Conservation (phyloP, 2,797 vertebrate species). For the Esox lucius region DNA sequence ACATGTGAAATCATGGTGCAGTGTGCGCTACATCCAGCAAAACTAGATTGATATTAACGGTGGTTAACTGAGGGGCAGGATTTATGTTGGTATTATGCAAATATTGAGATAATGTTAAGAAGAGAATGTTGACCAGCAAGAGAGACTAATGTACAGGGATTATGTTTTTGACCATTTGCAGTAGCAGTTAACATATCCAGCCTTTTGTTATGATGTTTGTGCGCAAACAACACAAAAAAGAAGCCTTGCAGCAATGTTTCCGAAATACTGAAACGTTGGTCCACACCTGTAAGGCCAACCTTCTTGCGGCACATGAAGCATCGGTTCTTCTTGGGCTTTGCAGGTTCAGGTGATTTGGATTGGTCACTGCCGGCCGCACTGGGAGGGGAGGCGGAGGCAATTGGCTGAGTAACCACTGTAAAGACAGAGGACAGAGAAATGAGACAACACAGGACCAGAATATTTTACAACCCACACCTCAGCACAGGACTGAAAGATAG, state of each 20-base stretch:
- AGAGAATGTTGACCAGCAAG: too few species aligned
- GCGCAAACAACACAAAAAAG: too few species aligned
- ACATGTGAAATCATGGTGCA: too few species aligned
- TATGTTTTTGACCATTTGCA: too few species aligned
- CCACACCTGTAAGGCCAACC: slow-evolving; percentile 84
- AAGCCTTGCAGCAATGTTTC: neutral
- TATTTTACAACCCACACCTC: neutral
- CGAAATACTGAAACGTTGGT: accelerated
- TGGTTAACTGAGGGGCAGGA: too few species aligned
- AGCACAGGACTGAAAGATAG: neutral
- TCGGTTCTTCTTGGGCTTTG: slow-evolving; percentile 82
- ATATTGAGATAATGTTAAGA: too few species aligned
- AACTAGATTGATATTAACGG: too few species aligned
- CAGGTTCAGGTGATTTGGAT: slow-evolving; percentile 63
- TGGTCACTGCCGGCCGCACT: slow-evolving; percentile 62
- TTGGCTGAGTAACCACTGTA: slow-evolving; percentile 70
- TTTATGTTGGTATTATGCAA: too few species aligned
- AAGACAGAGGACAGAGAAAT: slow-evolving; percentile 5
- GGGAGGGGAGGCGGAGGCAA: slow-evolving; percentile 44
- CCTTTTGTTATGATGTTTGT: too few species aligned
- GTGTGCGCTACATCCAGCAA: too few species aligned
- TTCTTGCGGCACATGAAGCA: slow-evolving; percentile 89
- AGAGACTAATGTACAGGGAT: too few species aligned
- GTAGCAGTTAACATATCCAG: too few species aligned
- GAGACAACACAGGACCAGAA: neutral